phyloP scores from a whole-genome alignment of 2,797 vertebrate genomes.

The Coreius guichenoti region DNA sequence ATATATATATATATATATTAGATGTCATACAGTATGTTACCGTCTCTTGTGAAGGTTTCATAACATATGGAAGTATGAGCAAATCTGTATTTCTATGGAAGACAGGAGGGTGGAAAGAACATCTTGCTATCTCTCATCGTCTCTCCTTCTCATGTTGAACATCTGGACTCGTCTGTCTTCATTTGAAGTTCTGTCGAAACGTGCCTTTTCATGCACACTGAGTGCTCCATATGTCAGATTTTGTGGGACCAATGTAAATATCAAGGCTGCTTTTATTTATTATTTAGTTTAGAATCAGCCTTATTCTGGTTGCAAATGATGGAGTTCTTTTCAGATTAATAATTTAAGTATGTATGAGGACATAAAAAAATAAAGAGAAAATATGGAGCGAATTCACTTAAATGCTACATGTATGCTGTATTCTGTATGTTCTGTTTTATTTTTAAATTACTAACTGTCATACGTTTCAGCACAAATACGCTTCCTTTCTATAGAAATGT shows the following conservation, averaged over 20 bases:
- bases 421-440: neutral
- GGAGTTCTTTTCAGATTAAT: neutral
- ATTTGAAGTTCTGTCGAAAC: conserved; percentile 50
- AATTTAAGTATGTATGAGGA: neutral
- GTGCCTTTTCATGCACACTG: conserved; percentile 29
- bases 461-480: neutral
- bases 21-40: neutral
- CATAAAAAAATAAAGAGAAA: neutral
- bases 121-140: conserved; percentile 35
- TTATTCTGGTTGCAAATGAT: neutral
- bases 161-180: conserved; percentile 40
- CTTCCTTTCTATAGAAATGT: neutral
- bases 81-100: conserved; percentile 23
- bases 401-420: neutral
- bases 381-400: neutral
- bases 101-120: conserved; percentile 37
- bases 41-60: neutral
- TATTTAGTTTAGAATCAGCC: neutral
- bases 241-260: conserved; percentile 41
- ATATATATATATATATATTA: too few species aligned
- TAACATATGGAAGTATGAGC: conserved; percentile 17
- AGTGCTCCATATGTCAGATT: conserved; percentile 47
- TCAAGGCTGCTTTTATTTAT: conserved; percentile 24
- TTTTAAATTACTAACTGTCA: neutral
- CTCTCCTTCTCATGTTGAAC: conserved; percentile 32